phyloP scores from a whole-genome alignment of 2,113 vertebrate species.

The Lontra canadensis region DNA sequence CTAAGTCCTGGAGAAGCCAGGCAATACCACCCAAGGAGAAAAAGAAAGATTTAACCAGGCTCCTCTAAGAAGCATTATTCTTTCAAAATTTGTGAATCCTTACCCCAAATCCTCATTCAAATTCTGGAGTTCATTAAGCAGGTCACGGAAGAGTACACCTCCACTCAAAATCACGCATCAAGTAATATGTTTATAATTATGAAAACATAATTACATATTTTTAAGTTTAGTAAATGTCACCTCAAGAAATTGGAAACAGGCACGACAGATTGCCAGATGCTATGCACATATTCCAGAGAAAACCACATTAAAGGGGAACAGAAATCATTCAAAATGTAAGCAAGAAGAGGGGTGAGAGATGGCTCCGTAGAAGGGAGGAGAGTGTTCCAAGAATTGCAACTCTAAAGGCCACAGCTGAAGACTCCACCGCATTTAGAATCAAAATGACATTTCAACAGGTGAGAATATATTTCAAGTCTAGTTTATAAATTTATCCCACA shows the following conservation, averaged over 20 bases:
- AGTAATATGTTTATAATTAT: not conserved
- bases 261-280: not conserved
- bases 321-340: not conserved
- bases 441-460: not conserved
- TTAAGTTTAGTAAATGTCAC: slow-evolving; percentile 35
- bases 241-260: slow-evolving; percentile 15
- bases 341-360: not conserved
- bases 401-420: not conserved
- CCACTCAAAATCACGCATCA: not conserved
- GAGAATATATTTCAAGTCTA: not conserved
- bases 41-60: not conserved
- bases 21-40: not conserved
- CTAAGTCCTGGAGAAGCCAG: not conserved
- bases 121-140: not conserved
- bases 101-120: not conserved
- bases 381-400: not conserved
- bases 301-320: not conserved
- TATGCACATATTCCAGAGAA: not conserved
- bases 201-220: not conserved
- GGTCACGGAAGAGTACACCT: not conserved
- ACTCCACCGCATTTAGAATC: not conserved
- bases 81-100: not conserved
- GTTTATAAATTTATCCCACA: slow-evolving; percentile 1
- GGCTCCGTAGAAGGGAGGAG: not conserved
- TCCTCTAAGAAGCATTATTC: not conserved